Evolutionary conservation across 2,113 vertebrate species (phyloP).

Genomic region (Nannobrachium achirus): DNA sequence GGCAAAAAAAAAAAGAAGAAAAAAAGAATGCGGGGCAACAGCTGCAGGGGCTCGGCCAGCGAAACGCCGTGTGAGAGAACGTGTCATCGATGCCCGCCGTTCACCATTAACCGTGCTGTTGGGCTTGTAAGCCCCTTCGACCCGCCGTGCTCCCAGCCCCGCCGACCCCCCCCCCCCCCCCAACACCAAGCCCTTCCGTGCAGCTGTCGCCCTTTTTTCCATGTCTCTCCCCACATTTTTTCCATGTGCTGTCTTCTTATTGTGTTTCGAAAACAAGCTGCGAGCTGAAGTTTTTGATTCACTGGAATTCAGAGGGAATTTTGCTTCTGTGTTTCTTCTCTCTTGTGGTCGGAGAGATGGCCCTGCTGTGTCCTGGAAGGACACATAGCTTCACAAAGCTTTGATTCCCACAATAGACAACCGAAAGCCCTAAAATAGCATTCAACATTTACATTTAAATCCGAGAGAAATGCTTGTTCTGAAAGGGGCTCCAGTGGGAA

Average conservation of each 20-base stretch:
- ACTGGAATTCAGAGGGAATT: no score
- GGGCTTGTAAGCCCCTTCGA: constrained; percentile 54
- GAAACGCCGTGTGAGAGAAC: constrained; percentile 66
- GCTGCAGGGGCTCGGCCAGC: constrained; percentile 70
- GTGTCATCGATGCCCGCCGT: constrained; percentile 67
- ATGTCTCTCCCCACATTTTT: constrained; percentile 42
- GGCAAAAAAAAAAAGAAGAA: constrained; percentile 20
- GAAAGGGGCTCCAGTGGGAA: neutral
- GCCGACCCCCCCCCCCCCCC: neutral
- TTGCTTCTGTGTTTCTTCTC: no score
- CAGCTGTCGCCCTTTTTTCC: constrained; percentile 75
- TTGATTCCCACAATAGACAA: no score
- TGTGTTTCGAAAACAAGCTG: constrained; percentile 65
- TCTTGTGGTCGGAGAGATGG: no score
- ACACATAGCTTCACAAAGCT: no score
- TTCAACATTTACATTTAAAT: neutral
- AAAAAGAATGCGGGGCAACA: constrained; percentile 66
- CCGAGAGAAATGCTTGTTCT: neutral
- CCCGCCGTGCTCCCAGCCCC: constrained; percentile 9
- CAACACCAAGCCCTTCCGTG: constrained; percentile 38
- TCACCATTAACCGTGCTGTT: constrained; percentile 76
- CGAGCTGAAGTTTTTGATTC: no score
- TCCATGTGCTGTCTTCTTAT: constrained; percentile 45
- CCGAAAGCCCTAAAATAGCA: no score
- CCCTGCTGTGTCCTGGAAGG: no score